A percentile compares a stretch with the other conserved stretches of the same genome.
Evolutionary conservation across 2,797 vertebrate genomes (phyloP).

Genomic region (Anomalospiza imberbis): DNA sequence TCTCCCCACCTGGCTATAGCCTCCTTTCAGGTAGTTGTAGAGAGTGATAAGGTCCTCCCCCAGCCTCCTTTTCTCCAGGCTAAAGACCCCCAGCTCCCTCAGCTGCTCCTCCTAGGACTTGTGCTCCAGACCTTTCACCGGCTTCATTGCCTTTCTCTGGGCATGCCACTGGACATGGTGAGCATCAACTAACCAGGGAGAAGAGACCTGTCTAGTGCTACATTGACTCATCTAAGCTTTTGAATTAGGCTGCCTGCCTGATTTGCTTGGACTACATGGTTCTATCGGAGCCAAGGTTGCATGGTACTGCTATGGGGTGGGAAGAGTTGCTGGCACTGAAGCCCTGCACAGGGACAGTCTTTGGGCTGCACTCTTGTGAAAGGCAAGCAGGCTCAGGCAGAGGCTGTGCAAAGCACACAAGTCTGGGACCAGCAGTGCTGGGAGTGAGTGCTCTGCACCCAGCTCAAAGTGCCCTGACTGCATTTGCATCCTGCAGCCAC

Average conservation of each 20-base stretch:
- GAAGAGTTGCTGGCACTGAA: not conserved
- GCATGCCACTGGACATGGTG: not conserved
- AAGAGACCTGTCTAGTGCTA: not conserved
- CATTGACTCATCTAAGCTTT: not conserved
- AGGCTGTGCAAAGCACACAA: not conserved
- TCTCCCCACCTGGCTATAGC: not conserved
- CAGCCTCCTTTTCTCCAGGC: not conserved
- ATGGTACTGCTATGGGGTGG: accelerated
- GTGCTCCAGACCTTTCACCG: not conserved
- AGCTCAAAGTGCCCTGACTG: not conserved
- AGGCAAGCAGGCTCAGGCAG: not conserved
- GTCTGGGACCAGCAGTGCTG: not conserved
- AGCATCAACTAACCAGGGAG: not conserved
- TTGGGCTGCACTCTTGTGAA: not conserved
- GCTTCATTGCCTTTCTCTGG: not conserved
- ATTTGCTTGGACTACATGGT: not conserved
- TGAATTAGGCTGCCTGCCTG: not conserved
- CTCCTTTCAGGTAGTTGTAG: not conserved
- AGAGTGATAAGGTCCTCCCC: not conserved
- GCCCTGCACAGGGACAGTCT: not conserved
- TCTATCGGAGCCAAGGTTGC: not conserved
- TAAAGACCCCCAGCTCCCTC: not conserved
- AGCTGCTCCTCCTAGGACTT: not conserved
- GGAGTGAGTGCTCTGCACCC: not conserved
- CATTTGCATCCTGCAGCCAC: not conserved